phyloP scores from a whole-genome alignment of 2,888 invertebrate species.

The Caenorhabditis afra region DNA sequence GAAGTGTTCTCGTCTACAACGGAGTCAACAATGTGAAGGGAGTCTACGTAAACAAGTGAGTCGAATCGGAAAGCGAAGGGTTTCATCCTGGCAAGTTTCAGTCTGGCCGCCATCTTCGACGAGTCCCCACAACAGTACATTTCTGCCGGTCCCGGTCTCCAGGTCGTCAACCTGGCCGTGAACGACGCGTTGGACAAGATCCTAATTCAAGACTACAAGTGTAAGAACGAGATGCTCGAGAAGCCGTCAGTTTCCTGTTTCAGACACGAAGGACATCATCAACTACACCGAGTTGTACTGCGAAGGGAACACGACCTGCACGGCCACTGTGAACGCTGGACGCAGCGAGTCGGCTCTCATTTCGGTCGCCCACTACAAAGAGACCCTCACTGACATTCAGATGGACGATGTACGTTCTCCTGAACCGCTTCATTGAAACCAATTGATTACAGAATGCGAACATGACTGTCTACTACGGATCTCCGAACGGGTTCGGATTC shows the following conservation, averaged over 20 bases:
- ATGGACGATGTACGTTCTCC: constrained; percentile 2
- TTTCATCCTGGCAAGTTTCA: too few relatives aligned
- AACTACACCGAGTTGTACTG: constrained; percentile 2
- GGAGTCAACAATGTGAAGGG: too few relatives aligned
- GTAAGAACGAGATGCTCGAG: too few relatives aligned
- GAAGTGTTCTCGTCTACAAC: constrained; percentile 10
- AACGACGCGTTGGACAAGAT: too few relatives aligned
- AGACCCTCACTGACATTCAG: neutral
- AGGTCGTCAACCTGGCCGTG: constrained; percentile 11
- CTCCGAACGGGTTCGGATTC: neutral
- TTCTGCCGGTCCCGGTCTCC: neutral
- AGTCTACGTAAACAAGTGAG: too few relatives aligned
- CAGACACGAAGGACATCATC: neutral
- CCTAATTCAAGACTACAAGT: too few relatives aligned
- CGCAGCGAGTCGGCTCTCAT: neutral
- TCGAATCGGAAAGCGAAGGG: too few relatives aligned
- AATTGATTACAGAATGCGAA: neutral
- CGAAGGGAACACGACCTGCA: neutral
- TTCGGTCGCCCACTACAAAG: neutral
- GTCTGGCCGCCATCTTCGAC: neutral
- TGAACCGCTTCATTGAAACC: neutral
- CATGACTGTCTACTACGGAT: constrained; percentile 9
- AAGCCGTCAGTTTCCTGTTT: neutral
- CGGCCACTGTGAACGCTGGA: neutral
- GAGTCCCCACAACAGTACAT: neutral